Evolutionary conservation across 2,113 vertebrate genomes (phyloP).

Genomic region (Phaetusa simplex): DNA sequence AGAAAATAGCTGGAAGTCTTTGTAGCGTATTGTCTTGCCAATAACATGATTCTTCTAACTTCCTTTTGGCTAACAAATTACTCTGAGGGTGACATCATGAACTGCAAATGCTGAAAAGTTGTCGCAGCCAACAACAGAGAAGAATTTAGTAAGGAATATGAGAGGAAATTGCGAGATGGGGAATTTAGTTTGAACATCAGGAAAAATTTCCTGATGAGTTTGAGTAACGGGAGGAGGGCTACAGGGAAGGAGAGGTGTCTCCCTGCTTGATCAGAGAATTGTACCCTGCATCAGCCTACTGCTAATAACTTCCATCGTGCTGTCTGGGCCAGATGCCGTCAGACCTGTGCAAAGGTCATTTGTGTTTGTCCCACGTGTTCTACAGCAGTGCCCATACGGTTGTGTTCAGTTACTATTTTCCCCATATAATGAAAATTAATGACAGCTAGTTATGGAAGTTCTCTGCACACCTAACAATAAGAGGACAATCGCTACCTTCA

Average conservation of each 20-base stretch:
- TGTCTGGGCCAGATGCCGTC: background rate
- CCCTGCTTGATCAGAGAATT: background rate
- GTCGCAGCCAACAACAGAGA: background rate
- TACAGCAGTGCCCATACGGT: background rate
- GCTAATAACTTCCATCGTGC: background rate
- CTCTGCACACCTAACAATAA: background rate
- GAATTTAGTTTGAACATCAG: background rate
- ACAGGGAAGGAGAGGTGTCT: background rate
- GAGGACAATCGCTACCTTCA: background rate
- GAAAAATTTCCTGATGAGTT: background rate
- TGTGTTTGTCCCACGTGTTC: background rate
- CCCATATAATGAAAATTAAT: background rate
- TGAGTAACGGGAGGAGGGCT: rapidly evolving
- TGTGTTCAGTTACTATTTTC: background rate
- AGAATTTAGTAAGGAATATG: background rate
- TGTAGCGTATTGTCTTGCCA: background rate
- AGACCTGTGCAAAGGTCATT: background rate
- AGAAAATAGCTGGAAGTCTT: background rate
- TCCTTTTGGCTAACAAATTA: background rate
- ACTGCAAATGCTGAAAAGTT: background rate
- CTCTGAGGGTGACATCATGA: background rate
- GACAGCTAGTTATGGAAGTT: background rate
- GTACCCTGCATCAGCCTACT: background rate
- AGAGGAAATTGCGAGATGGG: background rate
- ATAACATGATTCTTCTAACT: background rate